Percentiles rank a stretch among this genome's conserved stretches.
Evolutionary conservation across 2,797 vertebrate species (phyloP).

Genomic region (Enteromius trimaculatus): DNA sequence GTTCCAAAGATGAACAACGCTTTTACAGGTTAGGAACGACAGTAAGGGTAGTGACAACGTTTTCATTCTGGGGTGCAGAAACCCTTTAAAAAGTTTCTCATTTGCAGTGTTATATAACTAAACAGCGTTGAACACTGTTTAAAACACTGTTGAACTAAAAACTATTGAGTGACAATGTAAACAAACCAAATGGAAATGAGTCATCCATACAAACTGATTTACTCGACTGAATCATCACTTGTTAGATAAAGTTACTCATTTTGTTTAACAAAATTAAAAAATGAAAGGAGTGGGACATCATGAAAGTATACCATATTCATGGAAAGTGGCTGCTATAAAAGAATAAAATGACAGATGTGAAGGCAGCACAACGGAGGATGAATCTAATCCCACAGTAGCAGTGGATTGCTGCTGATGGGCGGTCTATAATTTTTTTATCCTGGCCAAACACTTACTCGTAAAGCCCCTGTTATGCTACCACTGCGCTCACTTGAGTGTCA

Average conservation of each 20-base stretch:
- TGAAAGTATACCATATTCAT: not conserved
- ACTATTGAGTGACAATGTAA: not conserved
- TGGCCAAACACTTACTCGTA: slow-evolving; percentile 26
- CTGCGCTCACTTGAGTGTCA: slow-evolving; percentile 33
- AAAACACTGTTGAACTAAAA: too few species aligned
- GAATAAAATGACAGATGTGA: slow-evolving; percentile 2
- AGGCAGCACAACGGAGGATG: not conserved
- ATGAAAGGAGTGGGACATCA: not conserved
- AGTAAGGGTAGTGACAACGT: too few species aligned
- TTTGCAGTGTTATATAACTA: not conserved
- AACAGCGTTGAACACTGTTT: not conserved
- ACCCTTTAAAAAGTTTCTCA: not conserved
- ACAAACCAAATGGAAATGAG: not conserved
- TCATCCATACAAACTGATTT: not conserved
- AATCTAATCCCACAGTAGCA: slow-evolving; percentile 14
- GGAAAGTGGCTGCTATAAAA: slow-evolving; percentile 2
- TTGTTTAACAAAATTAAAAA: not conserved
- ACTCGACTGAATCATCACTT: not conserved
- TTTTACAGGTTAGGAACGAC: too few species aligned
- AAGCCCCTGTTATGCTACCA: slow-evolving; percentile 24
- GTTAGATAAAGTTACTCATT: not conserved
- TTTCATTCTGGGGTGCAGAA: too few species aligned
- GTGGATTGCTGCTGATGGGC: not conserved
- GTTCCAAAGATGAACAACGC: too few species aligned
- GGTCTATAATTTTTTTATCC: slow-evolving; percentile 20